Percentiles rank a stretch among this genome's conserved stretches.
These are phyloP conservation scores for Trachelus stipa DNA, from an alignment of 2,888 invertebrate genomes.

Conservation along the genomic window DNA sequence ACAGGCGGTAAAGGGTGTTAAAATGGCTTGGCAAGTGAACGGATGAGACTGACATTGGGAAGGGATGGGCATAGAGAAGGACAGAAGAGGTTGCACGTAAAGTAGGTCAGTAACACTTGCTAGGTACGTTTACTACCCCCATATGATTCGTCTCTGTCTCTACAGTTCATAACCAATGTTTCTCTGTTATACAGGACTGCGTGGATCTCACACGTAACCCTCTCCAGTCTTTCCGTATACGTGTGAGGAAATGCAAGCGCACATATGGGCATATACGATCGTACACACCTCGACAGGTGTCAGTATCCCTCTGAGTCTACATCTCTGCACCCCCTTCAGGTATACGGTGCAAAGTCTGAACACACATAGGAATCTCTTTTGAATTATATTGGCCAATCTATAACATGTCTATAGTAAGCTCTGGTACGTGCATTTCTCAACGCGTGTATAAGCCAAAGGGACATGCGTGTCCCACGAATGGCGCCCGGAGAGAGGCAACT, in stretches of 20 bases:
- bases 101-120: slow-evolving; percentile 52
- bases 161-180: slow-evolving; percentile 12
- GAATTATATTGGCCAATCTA: background rate
- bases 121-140: slow-evolving; percentile 26
- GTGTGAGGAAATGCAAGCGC: background rate
- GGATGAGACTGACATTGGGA: background rate
- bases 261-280: background rate
- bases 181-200: slow-evolving; percentile 2
- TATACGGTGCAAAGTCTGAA: background rate
- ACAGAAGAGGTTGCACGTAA: slow-evolving; percentile 32
- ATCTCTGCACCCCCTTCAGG: background rate
- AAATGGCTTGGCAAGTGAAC: slow-evolving; percentile 1
- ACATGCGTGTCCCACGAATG: slow-evolving; percentile 1
- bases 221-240: background rate
- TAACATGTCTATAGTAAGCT: background rate
- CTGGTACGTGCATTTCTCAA: background rate
- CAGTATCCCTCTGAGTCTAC: background rate
- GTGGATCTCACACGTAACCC: background rate
- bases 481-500: slow-evolving; percentile 21
- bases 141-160: slow-evolving; percentile 15
- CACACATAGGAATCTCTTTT: background rate
- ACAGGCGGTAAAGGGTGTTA: slow-evolving; percentile 6
- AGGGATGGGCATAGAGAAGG: slow-evolving; percentile 15
- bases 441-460: background rate
- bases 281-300: background rate